Base-by-base conservation (phyloP, 2,797 vertebrate genomes). In the Meda fulgida region DNA sequence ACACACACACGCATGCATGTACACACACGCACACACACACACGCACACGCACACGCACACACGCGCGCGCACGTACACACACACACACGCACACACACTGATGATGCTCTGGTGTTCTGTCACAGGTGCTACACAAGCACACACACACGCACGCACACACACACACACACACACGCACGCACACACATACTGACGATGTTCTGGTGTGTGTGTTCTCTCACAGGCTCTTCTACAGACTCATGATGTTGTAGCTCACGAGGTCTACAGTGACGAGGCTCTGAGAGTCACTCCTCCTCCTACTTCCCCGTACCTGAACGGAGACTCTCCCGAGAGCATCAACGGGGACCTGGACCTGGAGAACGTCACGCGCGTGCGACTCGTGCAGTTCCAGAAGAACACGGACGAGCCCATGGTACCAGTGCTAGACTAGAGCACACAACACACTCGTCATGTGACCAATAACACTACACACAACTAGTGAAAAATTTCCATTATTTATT, bases 331-430 rank as follows among this genome's bases (percentile, higher is more conserved):
- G 94, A 99, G 98, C 86, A 95, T 96, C 88, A 98, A 97, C 87
- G 98, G 97, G 34, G 98, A 99, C 93, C 97, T 99, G 97, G 98
- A 99, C 90, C 96, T 99, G 96, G 98, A 99, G 93, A 99, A 99
- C 2, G 98, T 99, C 75, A 99, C 98, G 77, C 94, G 98, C 46
- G 98, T 99, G 23, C 96, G 98, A 0, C 96, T 99, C 90, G 98
- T 99, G 67, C 98, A 99, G 93, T 99, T 99, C 90, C 98, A 99
- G 95, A 99, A 99, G 95, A 99, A 99, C 93, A 99, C 98, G 0
- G 98, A 99, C 51, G 98, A 99, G 90, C 98, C 98, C 78, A 99
- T 99, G 98, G 96, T 97, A 92, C 67, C 9, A 5, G 43, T 0
- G 13, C 43, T 46, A 14, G 2, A 80, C 3, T 19, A 4, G 11